A percentile compares a stretch with the other conserved stretches of the same genome.
Conservation (phyloP, 1,140 invertebrate genomes). For the Dryas iulia region DNA sequence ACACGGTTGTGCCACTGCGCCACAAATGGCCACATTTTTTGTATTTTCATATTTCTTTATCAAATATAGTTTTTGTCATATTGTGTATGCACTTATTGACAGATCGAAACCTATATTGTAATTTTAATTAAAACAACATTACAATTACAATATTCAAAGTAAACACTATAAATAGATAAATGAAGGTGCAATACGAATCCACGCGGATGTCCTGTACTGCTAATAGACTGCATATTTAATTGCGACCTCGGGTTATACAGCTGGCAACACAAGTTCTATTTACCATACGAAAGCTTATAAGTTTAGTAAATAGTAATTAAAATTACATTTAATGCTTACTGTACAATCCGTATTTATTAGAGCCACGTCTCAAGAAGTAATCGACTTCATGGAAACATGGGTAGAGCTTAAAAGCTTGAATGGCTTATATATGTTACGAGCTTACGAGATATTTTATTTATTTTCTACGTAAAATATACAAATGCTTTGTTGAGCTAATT, state of each 20-base stretch:
- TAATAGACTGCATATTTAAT: slow-evolving; percentile 50
- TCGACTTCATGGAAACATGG: too few relatives aligned
- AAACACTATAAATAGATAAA: slow-evolving; percentile 35
- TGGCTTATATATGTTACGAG: too few relatives aligned
- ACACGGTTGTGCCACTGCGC: too few relatives aligned
- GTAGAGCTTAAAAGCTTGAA: too few relatives aligned
- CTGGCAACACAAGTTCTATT: not conserved
- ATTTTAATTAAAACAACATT: not conserved
- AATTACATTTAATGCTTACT: not conserved
- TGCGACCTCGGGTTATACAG: slow-evolving; percentile 38
- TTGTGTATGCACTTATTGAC: too few relatives aligned
- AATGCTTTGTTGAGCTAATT: too few relatives aligned
- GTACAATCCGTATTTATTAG: slow-evolving; percentile 42
- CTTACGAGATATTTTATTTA: too few relatives aligned
- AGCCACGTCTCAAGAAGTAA: slow-evolving; percentile 26
- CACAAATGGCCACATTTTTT: too few relatives aligned
- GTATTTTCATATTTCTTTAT: too few relatives aligned
- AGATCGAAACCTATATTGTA: too few relatives aligned
- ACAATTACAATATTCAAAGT: slow-evolving; percentile 14
- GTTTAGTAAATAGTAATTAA: not conserved
- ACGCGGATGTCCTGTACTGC: slow-evolving; percentile 49
- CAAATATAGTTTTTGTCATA: too few relatives aligned
- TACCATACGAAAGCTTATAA: not conserved
- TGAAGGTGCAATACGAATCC: slow-evolving; percentile 39
- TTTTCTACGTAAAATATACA: too few relatives aligned